phyloP scores from a whole-genome alignment of 2,888 invertebrate species.

The Dromius quadrimaculatus region DNA sequence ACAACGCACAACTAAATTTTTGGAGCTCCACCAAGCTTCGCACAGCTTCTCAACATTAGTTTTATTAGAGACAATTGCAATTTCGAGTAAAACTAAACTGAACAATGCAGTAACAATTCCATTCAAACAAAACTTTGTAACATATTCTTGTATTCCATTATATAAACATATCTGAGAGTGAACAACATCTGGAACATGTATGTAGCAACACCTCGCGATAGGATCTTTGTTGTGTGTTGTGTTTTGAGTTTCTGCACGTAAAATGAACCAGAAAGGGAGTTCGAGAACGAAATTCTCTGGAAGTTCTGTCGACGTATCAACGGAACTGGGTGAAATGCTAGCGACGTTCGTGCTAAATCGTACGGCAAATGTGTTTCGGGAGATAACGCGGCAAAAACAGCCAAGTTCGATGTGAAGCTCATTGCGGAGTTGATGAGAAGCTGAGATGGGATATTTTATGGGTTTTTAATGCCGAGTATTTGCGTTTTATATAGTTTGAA shows the following conservation, averaged over 20 bases:
- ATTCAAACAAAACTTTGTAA: constrained; percentile 8
- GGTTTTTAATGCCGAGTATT: constrained; percentile 23
- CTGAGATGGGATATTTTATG: constrained; percentile 16
- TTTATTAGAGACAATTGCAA: constrained; percentile 17
- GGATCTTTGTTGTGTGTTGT: constrained; percentile 25
- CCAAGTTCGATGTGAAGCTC: constrained; percentile 22
- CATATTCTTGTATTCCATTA: constrained; percentile 22
- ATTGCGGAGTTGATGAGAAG: constrained; percentile 7
- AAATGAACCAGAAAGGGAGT: not conserved
- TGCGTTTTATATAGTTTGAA: constrained; percentile 28
- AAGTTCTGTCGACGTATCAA: constrained; percentile 42
- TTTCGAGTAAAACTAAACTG: not conserved
- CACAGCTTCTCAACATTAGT: not conserved
- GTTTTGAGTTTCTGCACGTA: constrained; percentile 9
- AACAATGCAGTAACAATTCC: constrained; percentile 31
- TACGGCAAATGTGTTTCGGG: constrained; percentile 31
- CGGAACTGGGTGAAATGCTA: constrained; percentile 31
- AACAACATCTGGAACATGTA: not conserved
- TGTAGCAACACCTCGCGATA: constrained; percentile 8
- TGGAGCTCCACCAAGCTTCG: not conserved
- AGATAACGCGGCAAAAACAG: constrained; percentile 40
- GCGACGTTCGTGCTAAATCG: constrained; percentile 29
- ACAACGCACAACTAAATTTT: constrained; percentile 10
- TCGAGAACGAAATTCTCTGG: constrained; percentile 16
- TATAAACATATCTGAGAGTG: constrained; percentile 23